Base-by-base conservation (phyloP, 1,140 invertebrate species). In the Lasioglossum baleicum region DNA sequence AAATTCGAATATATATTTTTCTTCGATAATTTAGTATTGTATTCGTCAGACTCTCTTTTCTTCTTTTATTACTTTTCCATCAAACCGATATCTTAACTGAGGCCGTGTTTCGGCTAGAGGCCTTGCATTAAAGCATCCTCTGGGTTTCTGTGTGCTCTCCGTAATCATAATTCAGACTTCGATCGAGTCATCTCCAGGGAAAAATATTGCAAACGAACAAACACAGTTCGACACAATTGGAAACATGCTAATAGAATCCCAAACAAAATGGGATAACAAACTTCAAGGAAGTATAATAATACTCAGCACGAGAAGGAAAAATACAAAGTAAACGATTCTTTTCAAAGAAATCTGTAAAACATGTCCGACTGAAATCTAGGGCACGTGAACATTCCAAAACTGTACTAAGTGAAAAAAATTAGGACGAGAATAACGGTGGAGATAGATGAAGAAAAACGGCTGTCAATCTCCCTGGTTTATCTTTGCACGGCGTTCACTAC, bases 401-500 rank as follows among this genome's bases (percentile, higher is more conserved):
- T 56, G 48, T 73, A 31, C 13, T 11, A 13, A 69, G 31, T 53
- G 31, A 58, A 78, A 48, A 78, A 78, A 56, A 78, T 22, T 72
- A 70, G 60, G 22, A 68, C 22, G 60, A 69, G 68, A 68, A 82
- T n/a, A 79, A 79, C 66, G 72, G 67, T 76, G 63, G 60, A 53
- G 73, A 48, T 17, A 20, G 35, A 58, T 22, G 22, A n/a, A 78
- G 70, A 87, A 65, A 26, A 51, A 71, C 58, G 56, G 17, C 83
- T n/a, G 83, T 87, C 83, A 81, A 85, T 83, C 35, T 75, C 44
- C 69, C 35, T 67, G 61, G 42, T 90, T 92, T 96, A 97, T 94
- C 96, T 96, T 91, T 97, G 96, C 89, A 97, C 95, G 78, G 96
- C 95, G 91, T 96, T 97, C 69, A 96, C 95, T 60, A 97, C 95